Evolutionary conservation across 2,888 invertebrate species (phyloP).

Genomic region (Smittia sp.): DNA sequence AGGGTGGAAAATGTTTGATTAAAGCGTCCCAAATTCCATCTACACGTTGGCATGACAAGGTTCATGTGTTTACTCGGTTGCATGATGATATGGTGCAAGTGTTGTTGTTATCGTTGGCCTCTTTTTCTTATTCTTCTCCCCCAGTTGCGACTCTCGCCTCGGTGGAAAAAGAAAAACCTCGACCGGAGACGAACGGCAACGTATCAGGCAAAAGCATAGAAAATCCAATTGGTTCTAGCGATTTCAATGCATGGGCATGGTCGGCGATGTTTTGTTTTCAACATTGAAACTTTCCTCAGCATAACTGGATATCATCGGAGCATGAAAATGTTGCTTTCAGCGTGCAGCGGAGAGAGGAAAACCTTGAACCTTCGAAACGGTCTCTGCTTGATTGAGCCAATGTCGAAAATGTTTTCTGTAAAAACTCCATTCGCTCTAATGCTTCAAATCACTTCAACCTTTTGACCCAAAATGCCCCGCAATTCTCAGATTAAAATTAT

Average conservation of each 20-base stretch:
- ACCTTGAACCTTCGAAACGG: not conserved
- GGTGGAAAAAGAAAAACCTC: not conserved
- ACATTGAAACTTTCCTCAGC: not conserved
- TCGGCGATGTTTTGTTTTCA: not conserved
- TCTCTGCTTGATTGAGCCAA: too few species aligned
- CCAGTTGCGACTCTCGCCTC: not conserved
- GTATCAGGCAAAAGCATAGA: conserved; percentile 28
- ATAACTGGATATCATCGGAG: not conserved
- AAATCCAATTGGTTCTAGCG: conserved; percentile 34
- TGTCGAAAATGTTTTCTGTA: too few species aligned
- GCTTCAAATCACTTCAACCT: too few species aligned
- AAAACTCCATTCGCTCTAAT: too few species aligned
- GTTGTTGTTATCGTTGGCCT: conserved; percentile 10
- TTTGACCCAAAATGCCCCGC: too few species aligned
- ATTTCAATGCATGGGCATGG: conserved; percentile 35
- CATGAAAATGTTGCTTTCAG: not conserved
- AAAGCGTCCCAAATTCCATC: conserved; percentile 33
- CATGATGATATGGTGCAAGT: conserved; percentile 36
- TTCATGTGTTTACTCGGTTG: conserved; percentile 21
- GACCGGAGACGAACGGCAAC: not conserved
- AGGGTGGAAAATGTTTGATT: conserved; percentile 29
- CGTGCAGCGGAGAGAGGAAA: not conserved
- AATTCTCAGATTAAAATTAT: too few species aligned
- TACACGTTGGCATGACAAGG: not conserved
- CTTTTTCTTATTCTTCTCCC: not conserved